Percentiles rank a stretch among this genome's conserved stretches.
These are phyloP conservation scores for Cichladusa arquata DNA, from an alignment of 2,113 vertebrate species.

Conservation along the genomic window DNA sequence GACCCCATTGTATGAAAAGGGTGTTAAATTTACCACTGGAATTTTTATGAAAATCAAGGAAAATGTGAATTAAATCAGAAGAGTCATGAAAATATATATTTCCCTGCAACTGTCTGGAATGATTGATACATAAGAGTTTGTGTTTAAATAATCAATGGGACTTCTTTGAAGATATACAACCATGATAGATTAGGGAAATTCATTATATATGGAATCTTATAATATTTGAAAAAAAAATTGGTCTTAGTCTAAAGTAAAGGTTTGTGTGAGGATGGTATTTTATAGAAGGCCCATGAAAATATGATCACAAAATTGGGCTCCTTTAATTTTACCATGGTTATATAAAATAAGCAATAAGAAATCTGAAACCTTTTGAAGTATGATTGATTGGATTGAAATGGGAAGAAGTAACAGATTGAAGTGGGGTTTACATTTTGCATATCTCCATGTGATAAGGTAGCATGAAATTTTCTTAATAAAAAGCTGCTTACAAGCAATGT, in stretches of 20 bases:
- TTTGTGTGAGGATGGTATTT: background rate
- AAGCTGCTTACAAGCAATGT: background rate
- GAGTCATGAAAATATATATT: background rate
- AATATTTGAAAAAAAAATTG: background rate
- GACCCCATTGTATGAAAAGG: background rate
- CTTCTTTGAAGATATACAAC: slow-evolving; percentile 8
- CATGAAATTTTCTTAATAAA: background rate
- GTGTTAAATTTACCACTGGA: background rate
- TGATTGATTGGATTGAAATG: background rate
- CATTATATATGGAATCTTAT: background rate
- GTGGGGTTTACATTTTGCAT: background rate
- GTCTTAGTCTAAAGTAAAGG: background rate
- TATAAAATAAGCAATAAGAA: background rate
- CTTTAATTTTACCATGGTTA: background rate
- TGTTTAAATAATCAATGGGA: background rate
- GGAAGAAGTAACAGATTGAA: background rate
- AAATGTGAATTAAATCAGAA: background rate
- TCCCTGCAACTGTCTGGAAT: background rate
- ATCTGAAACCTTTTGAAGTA: background rate
- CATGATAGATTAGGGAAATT: slow-evolving; percentile 18
- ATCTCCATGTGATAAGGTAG: rapidly evolving
- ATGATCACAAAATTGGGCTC: background rate
- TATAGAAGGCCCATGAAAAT: background rate
- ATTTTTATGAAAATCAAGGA: background rate
- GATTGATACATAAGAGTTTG: background rate